Evolutionary conservation across 2,113 vertebrate genomes (phyloP).

Genomic region (Mobula hypostoma): DNA sequence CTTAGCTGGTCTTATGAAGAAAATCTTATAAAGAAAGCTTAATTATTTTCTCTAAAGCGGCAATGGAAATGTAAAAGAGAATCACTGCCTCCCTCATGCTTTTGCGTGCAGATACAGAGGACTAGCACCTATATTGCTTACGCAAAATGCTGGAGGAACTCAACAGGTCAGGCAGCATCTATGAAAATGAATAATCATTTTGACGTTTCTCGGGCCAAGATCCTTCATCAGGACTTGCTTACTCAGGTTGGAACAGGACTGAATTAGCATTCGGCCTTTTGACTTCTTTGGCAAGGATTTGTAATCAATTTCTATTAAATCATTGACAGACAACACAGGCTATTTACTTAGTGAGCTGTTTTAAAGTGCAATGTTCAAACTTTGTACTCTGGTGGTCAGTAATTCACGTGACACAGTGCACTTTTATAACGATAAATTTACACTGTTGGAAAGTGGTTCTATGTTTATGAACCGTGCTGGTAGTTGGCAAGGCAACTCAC

Average conservation of each 20-base stretch:
- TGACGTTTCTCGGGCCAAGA: too few relatives aligned
- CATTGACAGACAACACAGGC: not conserved
- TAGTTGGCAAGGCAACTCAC: not conserved
- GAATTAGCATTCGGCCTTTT: not conserved
- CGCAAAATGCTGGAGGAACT: too few relatives aligned
- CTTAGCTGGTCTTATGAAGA: not conserved
- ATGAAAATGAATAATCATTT: too few relatives aligned
- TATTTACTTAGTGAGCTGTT: not conserved
- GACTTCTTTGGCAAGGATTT: not conserved
- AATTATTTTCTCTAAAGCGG: not conserved
- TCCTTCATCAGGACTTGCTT: too few relatives aligned
- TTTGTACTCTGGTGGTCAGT: not conserved
- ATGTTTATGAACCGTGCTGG: not conserved
- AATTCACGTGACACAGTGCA: not conserved
- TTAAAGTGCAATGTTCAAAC: conserved; percentile 12
- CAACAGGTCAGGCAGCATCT: too few relatives aligned
- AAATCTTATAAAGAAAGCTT: not conserved
- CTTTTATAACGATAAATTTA: not conserved
- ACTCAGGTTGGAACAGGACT: not conserved
- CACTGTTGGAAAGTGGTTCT: not conserved
- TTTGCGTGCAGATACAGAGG: not conserved
- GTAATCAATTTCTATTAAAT: not conserved
- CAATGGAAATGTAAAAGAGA: not conserved
- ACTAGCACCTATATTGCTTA: too few relatives aligned
- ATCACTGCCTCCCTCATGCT: not conserved